Percentiles rank a stretch among this genome's conserved stretches.
phyloP scores from a whole-genome alignment of 2,113 vertebrate species.

The Vicugna pacos region DNA sequence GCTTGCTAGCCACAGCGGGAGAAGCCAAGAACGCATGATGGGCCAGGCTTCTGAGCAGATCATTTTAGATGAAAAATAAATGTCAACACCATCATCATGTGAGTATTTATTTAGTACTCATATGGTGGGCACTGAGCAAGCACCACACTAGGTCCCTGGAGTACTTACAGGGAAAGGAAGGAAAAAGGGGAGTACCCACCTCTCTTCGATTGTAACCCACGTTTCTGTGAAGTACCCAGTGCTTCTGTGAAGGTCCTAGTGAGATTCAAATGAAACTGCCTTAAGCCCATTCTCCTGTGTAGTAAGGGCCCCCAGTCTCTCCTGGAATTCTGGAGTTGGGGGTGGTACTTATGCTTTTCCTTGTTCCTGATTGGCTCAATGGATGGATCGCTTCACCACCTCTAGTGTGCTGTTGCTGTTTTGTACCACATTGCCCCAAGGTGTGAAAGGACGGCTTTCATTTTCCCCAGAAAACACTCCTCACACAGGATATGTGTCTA shows the following conservation, averaged over 20 bases:
- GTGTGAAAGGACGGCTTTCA: background rate
- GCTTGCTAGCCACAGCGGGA: background rate
- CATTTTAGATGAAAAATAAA: background rate
- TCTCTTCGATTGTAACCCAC: background rate
- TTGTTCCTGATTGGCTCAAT: background rate
- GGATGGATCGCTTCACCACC: background rate
- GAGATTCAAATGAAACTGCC: background rate
- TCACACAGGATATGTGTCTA: background rate
- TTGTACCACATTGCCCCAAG: background rate
- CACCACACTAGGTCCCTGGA: background rate
- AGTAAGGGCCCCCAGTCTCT: background rate
- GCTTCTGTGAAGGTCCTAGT: background rate
- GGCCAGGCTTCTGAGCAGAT: background rate
- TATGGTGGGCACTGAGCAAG: background rate
- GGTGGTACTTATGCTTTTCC: background rate
- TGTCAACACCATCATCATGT: background rate
- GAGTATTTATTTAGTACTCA: background rate
- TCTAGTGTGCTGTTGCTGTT: background rate
- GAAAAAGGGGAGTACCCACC: background rate
- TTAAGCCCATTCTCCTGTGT: background rate
- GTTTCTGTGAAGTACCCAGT: background rate
- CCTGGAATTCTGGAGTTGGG: background rate
- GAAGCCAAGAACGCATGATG: background rate
- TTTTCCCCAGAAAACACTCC: background rate
- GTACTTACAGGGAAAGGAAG: background rate